phyloP scores from a whole-genome alignment of 2,113 vertebrate genomes.

The Dinomys branickii region DNA sequence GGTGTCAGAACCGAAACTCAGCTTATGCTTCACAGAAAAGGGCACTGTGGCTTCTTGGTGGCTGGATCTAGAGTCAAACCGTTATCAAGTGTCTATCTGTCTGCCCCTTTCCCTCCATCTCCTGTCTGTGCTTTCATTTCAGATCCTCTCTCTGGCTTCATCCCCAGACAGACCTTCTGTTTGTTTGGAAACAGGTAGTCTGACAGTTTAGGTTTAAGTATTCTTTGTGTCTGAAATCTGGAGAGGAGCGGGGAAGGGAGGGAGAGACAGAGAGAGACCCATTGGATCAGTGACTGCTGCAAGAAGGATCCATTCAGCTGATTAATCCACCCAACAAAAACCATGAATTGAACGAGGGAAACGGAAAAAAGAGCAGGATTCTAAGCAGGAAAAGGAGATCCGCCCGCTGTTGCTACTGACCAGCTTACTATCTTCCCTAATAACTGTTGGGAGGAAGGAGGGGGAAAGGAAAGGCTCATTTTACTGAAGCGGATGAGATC shows the following conservation, averaged over 20 bases:
- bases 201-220: not conserved
- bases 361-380: not conserved
- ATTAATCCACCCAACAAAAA: not conserved
- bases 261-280: not conserved
- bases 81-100: not conserved
- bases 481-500: not conserved
- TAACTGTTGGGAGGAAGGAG: not conserved
- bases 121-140: not conserved
- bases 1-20: conserved; percentile 4
- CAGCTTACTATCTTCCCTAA: not conserved
- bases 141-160: not conserved
- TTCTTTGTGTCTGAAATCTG: conserved; percentile 6
- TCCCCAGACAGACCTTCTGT: not conserved
- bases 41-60: not conserved
- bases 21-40: not conserved
- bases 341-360: not conserved
- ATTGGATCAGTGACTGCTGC: not conserved
- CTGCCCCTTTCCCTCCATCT: not conserved
- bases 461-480: not conserved
- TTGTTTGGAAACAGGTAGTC: not conserved
- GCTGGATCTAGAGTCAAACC: not conserved
- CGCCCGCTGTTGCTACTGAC: not conserved
- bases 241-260: too few species aligned
- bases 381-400: not conserved
- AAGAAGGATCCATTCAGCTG: conserved; percentile 15